These are phyloP conservation scores for Serripes groenlandicus DNA, from an alignment of 2,888 invertebrate genomes.

Conservation along the genomic window DNA sequence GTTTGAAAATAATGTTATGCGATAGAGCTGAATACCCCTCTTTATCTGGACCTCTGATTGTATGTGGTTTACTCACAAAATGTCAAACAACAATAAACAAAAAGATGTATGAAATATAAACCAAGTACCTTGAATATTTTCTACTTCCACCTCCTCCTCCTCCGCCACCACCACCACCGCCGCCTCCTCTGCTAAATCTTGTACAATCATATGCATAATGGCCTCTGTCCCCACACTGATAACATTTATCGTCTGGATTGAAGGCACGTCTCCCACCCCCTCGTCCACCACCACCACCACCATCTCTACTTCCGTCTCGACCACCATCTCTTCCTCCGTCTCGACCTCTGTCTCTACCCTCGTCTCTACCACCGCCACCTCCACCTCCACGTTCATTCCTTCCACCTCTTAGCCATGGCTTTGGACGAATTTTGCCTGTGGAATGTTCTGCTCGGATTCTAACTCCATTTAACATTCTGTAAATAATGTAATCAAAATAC, in stretches of 20 bases:
- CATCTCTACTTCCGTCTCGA: conserved; percentile 90
- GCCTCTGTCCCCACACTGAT: conserved; percentile 97
- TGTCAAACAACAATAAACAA: too few species aligned
- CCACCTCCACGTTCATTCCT: conserved; percentile 67
- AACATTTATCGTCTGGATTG: conserved; percentile 96
- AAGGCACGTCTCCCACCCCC: conserved; percentile 89
- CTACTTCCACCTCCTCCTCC: background rate
- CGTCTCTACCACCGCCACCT: conserved; percentile 92
- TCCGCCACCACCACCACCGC: too few species aligned
- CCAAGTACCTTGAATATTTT: conserved; percentile 15
- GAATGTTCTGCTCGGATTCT: conserved; percentile 97
- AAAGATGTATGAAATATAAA: too few species aligned
- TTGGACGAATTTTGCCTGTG: conserved; percentile 90
- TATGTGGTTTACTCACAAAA: too few species aligned
- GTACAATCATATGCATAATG: conserved; percentile 96
- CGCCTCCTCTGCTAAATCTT: conserved; percentile 55
- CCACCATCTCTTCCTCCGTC: conserved; percentile 97
- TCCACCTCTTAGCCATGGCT: conserved; percentile 82
- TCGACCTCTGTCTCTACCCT: conserved; percentile 97
- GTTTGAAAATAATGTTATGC: too few species aligned
- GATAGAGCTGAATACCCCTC: too few species aligned
- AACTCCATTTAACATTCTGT: conserved; percentile 92
- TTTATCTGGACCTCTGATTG: too few species aligned
- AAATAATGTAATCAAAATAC: too few species aligned
- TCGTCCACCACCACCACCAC: conserved; percentile 64